A percentile compares a stretch with the other conserved stretches of the same genome.
Conservation (phyloP, 2,797 vertebrate species). For the Darevskia mixta region DNA sequence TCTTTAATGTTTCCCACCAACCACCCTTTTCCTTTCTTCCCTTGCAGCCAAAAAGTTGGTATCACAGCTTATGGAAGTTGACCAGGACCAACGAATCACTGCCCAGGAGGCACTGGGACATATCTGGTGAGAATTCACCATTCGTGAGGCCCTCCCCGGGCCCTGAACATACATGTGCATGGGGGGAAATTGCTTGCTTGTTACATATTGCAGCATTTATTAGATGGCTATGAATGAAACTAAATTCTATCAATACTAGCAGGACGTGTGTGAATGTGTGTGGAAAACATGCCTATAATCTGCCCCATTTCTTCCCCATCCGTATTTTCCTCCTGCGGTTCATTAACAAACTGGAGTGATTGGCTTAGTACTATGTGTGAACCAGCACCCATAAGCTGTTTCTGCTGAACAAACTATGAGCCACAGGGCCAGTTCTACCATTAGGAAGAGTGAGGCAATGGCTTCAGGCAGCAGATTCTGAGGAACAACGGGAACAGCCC, state of each 20-base stretch:
- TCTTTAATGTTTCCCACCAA: conserved; percentile 28
- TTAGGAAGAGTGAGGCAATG: too few relatives aligned
- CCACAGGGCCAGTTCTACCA: too few relatives aligned
- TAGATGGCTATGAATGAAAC: neutral
- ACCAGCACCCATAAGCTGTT: too few relatives aligned
- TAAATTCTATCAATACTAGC: neutral
- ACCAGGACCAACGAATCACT: conserved; percentile 89
- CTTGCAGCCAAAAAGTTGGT: conserved; percentile 86
- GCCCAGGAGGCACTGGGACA: conserved; percentile 88
- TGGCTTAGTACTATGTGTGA: too few relatives aligned
- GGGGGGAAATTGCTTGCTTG: neutral
- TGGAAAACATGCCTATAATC: neutral
- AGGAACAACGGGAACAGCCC: too few relatives aligned
- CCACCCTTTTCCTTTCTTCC: neutral
- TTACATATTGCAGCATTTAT: neutral
- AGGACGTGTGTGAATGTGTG: neutral
- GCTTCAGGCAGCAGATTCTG: too few relatives aligned
- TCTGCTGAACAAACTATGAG: too few relatives aligned
- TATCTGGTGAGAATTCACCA: conserved; percentile 79
- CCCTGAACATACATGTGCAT: neutral
- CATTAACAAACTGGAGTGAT: neutral
- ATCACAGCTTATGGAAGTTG: conserved; percentile 88
- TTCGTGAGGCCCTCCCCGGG: neutral
- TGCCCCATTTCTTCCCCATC: neutral
- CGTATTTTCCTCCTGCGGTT: neutral